Evolutionary conservation across 92 coral and sea anemone genomes (phyloP), one percentile per base, ranked within the genome.

Genomic region (Virgularia gustaviana): DNA sequence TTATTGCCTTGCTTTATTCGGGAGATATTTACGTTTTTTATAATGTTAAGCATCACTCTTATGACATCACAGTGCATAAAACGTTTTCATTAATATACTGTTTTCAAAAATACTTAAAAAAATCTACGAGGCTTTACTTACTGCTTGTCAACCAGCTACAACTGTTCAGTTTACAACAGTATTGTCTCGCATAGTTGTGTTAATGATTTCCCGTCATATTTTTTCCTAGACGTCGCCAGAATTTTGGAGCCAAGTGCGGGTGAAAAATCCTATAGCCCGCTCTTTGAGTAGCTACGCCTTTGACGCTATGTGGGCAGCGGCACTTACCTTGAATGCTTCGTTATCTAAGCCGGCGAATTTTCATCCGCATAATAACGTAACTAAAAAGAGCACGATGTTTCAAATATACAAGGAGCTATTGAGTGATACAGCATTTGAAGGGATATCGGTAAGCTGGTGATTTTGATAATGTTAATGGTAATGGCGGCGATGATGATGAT

Each of bases 261-360:
- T 44, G 33, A 49, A 77, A 27, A 86, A 79, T 27, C n/a, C 15
- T 18, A 10, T 23, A n/a, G 58, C 61, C 24, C 57, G 30, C 2
- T 33, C 62, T 19, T 60, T 79, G 57, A 72, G 88, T 13, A 81
- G 96, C 4, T 92, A 81, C 70, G 89, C 88, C 18, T 92, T 92
- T 44, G 98, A 92, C 65, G 60, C 88, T 4, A 86, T 90, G 56
- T 92, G 96, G 90, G 81, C 84, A 9, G 81, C 85, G 0, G 98
- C 96, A 4, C 39, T 86, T 28, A 71, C 85, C 6, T 83, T 89
- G 33, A 66, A 82, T 60, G 68, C 57, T 47, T 61, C 88, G 2
- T 36, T 42, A 9, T 54, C 71, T 18, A 59, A 45, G 10, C 31
- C 24, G 11, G 15, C 16, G 22, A 53, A 28, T 4, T 10, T 16